Evolutionary conservation across 2,797 vertebrate genomes (phyloP), one percentile per base, ranked within the genome.

Genomic region (Semaprochilodus insignis): DNA sequence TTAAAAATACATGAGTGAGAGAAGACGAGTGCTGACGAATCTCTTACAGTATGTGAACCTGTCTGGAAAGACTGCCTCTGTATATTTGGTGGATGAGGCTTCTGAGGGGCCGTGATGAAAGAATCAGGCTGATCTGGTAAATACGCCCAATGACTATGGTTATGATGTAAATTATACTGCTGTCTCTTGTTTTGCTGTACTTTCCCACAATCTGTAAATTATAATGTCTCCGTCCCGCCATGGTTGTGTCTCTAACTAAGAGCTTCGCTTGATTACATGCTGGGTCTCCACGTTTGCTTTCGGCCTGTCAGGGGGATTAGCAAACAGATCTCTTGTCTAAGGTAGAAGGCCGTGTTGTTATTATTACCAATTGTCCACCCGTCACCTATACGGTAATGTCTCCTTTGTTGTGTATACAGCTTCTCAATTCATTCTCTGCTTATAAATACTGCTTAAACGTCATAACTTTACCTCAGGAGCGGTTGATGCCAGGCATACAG

Each of bases 131-230:
- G 1, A 74, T 74, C 25, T 74, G 13, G 16, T 40, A 60, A 70
- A 59, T 59, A 59, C 36, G 17, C 19, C 52, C 27, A 16, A 31
- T 59, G 65, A 31, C 66, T 71, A 16, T 36, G 36, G 55, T 74
- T 62, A 40, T 66, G 36, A 57, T 74, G 34, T 54, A 6, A 57
- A 73, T 73, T 57, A 59, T 74, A 73, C 48, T 6, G 44, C 51
- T 72, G 5, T 57, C 19, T 34, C 23, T 74, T 19, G 23, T 73
- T 74, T 44, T 59, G 76, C 78, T 77, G 65, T 67, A 67, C 77
- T 36, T 79, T 79, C 62, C 76, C 77, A 74, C 82, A 83, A 21
- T 74, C 52, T 14, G 57, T 70, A 78, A 83, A 78, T 83, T 31
- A 74, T 74, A 74, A 77, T 2, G 23, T 78, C 25, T 69, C 59